Conservation (phyloP, 2,113 vertebrate genomes). For the Scomber japonicus region DNA sequence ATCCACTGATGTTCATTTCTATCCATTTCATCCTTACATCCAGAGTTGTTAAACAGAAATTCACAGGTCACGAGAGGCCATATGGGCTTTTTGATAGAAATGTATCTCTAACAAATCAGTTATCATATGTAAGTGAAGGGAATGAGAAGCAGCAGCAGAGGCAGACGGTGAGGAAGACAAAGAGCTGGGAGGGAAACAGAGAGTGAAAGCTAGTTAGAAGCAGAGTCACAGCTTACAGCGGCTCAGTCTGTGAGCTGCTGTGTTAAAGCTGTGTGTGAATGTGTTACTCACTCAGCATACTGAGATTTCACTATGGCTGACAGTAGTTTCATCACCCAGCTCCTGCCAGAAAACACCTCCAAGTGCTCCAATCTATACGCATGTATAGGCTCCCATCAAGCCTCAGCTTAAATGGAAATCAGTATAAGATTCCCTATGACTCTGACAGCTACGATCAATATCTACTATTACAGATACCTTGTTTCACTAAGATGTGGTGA, state of each 20-base stretch:
- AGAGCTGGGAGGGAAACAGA: not conserved
- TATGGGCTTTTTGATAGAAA: too few species aligned
- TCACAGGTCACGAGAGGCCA: too few species aligned
- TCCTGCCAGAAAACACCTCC: not conserved
- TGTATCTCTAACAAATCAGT: not conserved
- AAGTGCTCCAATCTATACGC: conserved; percentile 4
- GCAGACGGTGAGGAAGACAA: not conserved
- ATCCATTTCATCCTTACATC: not conserved
- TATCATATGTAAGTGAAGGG: not conserved
- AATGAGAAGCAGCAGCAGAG: not conserved
- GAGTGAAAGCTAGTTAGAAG: not conserved
- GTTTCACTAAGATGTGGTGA: too few species aligned
- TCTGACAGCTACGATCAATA: not conserved
- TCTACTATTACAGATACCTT: not conserved
- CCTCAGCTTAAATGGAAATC: not conserved
- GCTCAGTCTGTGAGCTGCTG: conserved; percentile 6
- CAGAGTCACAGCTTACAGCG: not conserved
- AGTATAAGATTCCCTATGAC: not conserved
- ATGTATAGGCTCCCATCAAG: not conserved
- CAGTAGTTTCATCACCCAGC: conserved; percentile 60
- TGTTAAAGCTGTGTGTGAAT: conserved; percentile 23
- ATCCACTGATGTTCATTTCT: not conserved
- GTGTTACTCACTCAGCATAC: not conserved
- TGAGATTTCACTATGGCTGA: conserved; percentile 57
- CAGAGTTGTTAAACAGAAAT: not conserved